Conservation (phyloP, 1,140 invertebrate genomes). For the Eriocheir sinensis region DNA sequence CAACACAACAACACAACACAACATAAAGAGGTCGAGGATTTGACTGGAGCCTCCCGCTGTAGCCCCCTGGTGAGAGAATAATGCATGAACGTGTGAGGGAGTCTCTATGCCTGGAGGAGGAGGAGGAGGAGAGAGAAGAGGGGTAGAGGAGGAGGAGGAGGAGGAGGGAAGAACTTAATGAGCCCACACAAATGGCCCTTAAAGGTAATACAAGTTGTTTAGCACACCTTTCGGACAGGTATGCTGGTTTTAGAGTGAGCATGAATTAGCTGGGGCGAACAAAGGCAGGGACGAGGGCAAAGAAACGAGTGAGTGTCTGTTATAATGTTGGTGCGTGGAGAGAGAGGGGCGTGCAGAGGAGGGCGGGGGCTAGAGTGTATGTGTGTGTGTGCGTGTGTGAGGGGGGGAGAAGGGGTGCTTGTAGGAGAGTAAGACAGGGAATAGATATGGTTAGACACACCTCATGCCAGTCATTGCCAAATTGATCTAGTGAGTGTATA, state of each 20-base stretch:
- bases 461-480: no score
- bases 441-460: no score
- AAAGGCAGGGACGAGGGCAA: not conserved
- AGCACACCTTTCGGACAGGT: not conserved
- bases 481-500: no score
- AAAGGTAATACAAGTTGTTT: conserved; percentile 16
- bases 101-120: not conserved
- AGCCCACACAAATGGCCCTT: conserved; percentile 20
- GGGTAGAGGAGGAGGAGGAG: not conserved
- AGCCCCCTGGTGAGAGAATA: not conserved
- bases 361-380: no score
- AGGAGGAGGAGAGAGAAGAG: not conserved
- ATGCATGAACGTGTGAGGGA: not conserved
- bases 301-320: not conserved
- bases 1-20: no score
- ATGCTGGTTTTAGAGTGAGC: not conserved
- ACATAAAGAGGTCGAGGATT: not conserved
- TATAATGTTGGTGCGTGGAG: no score
- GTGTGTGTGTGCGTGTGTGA: no score
- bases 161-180: not conserved
- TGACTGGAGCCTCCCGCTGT: not conserved
- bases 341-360: no score
- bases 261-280: not conserved
- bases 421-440: no score
- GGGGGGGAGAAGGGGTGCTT: no score